These are phyloP conservation scores for Crotalus horridus DNA, from an alignment of 2,113 vertebrate genomes.

Conservation along the genomic window DNA sequence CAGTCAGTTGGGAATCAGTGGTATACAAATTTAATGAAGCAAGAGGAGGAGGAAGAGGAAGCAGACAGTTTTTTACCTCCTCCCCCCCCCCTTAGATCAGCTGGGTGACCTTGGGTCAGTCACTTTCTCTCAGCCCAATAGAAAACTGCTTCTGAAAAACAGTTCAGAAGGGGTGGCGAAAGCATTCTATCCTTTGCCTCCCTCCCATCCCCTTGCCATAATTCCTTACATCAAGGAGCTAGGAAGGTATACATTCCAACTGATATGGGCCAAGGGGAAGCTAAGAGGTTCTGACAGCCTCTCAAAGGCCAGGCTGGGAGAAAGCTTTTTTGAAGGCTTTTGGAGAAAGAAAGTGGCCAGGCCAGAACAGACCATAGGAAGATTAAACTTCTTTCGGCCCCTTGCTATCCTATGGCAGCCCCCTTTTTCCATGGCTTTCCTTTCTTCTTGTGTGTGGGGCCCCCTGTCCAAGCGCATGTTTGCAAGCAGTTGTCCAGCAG, in stretches of 20 bases:
- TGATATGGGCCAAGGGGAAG: neutral
- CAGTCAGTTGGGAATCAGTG: neutral
- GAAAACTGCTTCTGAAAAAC: neutral
- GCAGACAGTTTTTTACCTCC: rapidly evolving
- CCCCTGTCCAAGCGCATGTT: neutral
- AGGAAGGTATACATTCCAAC: neutral
- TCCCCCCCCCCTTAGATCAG: neutral
- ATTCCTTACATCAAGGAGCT: neutral
- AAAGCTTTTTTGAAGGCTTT: neutral
- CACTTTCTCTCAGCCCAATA: neutral
- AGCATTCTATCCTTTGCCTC: neutral
- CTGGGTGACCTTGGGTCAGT: neutral
- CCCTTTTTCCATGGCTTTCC: no score
- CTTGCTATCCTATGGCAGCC: neutral
- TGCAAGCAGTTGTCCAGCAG: neutral
- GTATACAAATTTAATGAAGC: neutral
- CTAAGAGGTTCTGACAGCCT: neutral
- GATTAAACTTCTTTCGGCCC: neutral
- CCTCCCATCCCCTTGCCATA: neutral
- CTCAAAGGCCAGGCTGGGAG: neutral
- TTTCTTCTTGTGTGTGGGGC: neutral
- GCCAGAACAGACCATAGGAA: neutral
- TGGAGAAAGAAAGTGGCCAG: neutral
- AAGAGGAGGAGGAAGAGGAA: neutral
- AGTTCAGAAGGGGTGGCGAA: no score